Conservation (phyloP, 2,888 invertebrate species). For the Harpagoxenus sublaevis region DNA sequence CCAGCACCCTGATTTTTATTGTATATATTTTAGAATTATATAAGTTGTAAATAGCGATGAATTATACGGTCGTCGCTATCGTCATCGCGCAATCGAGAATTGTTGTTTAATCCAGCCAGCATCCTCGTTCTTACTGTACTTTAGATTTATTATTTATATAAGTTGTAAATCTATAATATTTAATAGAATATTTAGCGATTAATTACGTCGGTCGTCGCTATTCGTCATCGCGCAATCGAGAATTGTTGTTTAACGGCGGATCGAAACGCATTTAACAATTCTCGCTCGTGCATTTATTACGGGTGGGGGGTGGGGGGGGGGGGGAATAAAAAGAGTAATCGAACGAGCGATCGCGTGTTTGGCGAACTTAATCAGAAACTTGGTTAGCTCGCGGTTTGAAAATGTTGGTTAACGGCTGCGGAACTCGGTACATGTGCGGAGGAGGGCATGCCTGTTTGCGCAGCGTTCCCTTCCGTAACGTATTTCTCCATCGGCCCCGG, state of each 20-base stretch:
- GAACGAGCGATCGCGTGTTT: slow-evolving; percentile 55
- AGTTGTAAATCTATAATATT: not conserved
- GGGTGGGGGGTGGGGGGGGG: too few relatives aligned
- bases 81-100: too few relatives aligned
- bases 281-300: slow-evolving; percentile 23
- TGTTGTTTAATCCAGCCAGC: too few relatives aligned
- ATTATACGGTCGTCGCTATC: too few relatives aligned
- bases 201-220: not conserved
- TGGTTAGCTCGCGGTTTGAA: slow-evolving; percentile 52
- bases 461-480: slow-evolving; percentile 66
- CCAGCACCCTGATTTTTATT: not conserved
- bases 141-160: not conserved
- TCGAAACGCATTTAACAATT: not conserved
- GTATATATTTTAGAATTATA: not conserved
- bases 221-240: not conserved
- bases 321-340: not conserved
- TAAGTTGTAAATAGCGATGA: not conserved
- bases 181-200: not conserved
- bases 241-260: not conserved
- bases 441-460: slow-evolving; percentile 61
- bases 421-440: slow-evolving; percentile 53
- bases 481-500: slow-evolving; percentile 75
- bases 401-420: slow-evolving; percentile 66
- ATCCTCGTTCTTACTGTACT: not conserved
- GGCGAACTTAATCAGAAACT: slow-evolving; percentile 42